A percentile compares a stretch with the other conserved stretches of the same genome.
phyloP scores from a whole-genome alignment of 2,113 vertebrate species.

The Sphaerodactylus townsendi region DNA sequence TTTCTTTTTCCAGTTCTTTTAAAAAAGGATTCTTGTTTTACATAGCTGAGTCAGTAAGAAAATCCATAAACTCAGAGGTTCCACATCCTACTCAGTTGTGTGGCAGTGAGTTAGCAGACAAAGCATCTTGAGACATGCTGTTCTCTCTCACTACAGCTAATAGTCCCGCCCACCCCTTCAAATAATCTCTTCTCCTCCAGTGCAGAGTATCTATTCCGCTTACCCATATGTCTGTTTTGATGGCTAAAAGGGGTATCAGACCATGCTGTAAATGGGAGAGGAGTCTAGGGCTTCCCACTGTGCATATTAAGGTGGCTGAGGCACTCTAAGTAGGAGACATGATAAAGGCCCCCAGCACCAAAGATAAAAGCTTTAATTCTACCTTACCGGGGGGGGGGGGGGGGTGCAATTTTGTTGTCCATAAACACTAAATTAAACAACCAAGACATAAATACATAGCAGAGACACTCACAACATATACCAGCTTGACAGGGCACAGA shows the following conservation, averaged over 20 bases:
- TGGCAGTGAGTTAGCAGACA: constrained; percentile 41
- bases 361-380: constrained; percentile 26
- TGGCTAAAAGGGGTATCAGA: neutral
- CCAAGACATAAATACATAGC: neutral
- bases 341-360: constrained; percentile 34
- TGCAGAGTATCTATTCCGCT: constrained; percentile 51
- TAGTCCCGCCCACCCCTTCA: constrained; percentile 56
- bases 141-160: constrained; percentile 50
- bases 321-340: constrained; percentile 24
- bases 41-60: neutral
- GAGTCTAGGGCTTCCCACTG: constrained; percentile 20
- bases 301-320: constrained; percentile 32
- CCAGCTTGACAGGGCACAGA: neutral
- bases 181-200: constrained; percentile 55
- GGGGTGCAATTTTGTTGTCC: constrained; percentile 2
- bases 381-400: neutral
- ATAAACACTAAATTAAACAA: neutral
- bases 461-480: neutral
- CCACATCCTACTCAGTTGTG: constrained; percentile 16
- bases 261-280: constrained; percentile 7
- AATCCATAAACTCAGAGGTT: constrained; percentile 22
- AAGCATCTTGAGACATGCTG: constrained; percentile 42
- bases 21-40: neutral
- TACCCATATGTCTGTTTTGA: constrained; percentile 49
- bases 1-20: constrained; percentile 11